These are phyloP conservation scores for Mythimna albipuncta DNA, from an alignment of 2,888 invertebrate species.

Conservation along the genomic window DNA sequence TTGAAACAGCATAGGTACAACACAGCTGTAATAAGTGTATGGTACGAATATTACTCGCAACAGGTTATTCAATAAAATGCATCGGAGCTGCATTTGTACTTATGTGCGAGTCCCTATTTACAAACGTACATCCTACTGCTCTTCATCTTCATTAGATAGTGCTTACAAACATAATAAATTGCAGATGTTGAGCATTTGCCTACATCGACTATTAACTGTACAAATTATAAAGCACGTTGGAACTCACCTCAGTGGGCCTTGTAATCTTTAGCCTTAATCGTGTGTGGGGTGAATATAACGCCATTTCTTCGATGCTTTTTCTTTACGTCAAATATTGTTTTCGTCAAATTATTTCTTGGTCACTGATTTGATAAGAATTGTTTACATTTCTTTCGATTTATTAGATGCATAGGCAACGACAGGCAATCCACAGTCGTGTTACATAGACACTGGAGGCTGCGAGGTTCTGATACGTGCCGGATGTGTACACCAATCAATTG, in stretches of 20 bases:
- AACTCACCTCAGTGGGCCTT: conserved; percentile 52
- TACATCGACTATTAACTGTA: neutral
- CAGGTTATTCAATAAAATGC: conserved; percentile 2
- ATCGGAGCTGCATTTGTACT: conserved; percentile 3
- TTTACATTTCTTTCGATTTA: conserved; percentile 48
- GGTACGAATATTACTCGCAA: neutral
- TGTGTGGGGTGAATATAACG: conserved; percentile 18
- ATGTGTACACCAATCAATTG: conserved; percentile 71
- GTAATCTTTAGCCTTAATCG: conserved; percentile 39
- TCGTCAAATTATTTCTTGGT: conserved; percentile 40
- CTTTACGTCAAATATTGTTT: conserved; percentile 26
- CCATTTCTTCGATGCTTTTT: conserved; percentile 48
- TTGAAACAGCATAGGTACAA: neutral
- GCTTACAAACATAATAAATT: conserved; percentile 33
- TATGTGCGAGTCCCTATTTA: neutral
- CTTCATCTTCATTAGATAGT: conserved; percentile 29
- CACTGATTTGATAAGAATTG: conserved; percentile 26
- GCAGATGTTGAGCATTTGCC: conserved; percentile 1
- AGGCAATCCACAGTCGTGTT: conserved; percentile 45
- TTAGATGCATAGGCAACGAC: conserved; percentile 37
- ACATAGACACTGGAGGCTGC: conserved; percentile 67
- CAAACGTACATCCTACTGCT: neutral
- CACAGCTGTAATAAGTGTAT: neutral
- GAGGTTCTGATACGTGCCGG: conserved; percentile 67
- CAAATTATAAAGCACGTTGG: conserved; percentile 16